Conservation (phyloP, 2,888 invertebrate species). For the Cordilura impudica region DNA sequence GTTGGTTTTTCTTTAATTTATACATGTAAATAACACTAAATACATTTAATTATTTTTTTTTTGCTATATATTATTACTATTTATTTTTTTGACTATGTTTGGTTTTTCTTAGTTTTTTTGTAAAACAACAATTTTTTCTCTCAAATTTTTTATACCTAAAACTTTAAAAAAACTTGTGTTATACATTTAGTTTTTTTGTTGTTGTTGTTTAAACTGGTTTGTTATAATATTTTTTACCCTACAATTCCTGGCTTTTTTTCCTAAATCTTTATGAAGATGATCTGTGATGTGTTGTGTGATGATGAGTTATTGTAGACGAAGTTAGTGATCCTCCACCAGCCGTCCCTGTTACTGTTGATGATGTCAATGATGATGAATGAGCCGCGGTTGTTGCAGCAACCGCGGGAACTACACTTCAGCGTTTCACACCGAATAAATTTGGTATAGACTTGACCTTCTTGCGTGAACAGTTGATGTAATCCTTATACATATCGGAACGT, state of each 20-base stretch:
- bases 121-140: not conserved
- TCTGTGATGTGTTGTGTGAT: constrained; percentile 42
- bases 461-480: constrained; percentile 95
- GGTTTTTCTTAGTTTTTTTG: not conserved
- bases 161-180: constrained; percentile 54
- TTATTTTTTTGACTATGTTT: not conserved
- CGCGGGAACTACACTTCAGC: constrained; percentile 72
- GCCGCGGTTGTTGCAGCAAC: constrained; percentile 51
- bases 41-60: not conserved
- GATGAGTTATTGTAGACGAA: constrained; percentile 12
- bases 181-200: constrained; percentile 46
- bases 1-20: not conserved
- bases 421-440: constrained; percentile 78
- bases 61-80: constrained; percentile 5
- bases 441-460: constrained; percentile 89
- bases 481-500: constrained; percentile 99
- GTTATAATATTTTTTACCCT: constrained; percentile 46
- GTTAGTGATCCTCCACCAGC: constrained; percentile 6
- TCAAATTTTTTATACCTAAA: constrained; percentile 27
- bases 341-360: constrained; percentile 30
- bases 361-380: constrained; percentile 35
- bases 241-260: constrained; percentile 55
- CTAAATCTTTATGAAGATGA: constrained; percentile 42
- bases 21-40: constrained; percentile 1
- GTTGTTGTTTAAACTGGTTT: constrained; percentile 3